Conservation (phyloP, 2,888 invertebrate species). For the Drosophila fulvimacula region DNA sequence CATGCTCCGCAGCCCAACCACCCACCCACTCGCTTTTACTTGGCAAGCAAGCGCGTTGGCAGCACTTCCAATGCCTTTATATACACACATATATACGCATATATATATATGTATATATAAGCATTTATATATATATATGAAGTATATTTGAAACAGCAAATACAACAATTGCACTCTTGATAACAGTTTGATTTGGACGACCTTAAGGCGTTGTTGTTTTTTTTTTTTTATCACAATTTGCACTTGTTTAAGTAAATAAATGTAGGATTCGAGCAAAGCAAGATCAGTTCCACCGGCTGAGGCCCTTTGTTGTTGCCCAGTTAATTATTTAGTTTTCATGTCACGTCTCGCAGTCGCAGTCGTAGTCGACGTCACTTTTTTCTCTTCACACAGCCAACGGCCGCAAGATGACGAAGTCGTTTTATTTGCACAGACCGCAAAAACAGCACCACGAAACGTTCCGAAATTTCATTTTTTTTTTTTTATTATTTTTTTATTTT, state of each 20-base stretch:
- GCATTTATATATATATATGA: not conserved
- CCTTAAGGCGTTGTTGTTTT: slow-evolving; percentile 14
- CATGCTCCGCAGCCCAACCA: not conserved
- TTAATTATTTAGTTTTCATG: slow-evolving; percentile 64
- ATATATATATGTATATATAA: not conserved
- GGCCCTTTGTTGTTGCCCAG: slow-evolving; percentile 37
- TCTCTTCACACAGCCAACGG: slow-evolving; percentile 41
- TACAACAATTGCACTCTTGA: slow-evolving; percentile 29
- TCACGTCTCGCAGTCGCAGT: slow-evolving; percentile 74
- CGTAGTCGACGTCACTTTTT: slow-evolving; percentile 48
- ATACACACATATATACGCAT: not conserved
- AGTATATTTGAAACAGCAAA: slow-evolving; percentile 18
- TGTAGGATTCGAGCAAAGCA: slow-evolving; percentile 6
- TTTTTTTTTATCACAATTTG: slow-evolving; percentile 40
- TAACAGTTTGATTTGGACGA: slow-evolving; percentile 23
- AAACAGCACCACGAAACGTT: slow-evolving; percentile 23
- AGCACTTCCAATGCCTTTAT: slow-evolving; percentile 33
- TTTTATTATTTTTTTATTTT: slow-evolving; percentile 17
- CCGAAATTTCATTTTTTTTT: slow-evolving; percentile 19
- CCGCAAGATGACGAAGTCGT: slow-evolving; percentile 80
- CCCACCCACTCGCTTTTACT: slow-evolving; percentile 30
- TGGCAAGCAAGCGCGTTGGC: slow-evolving; percentile 52
- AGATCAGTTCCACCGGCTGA: slow-evolving; percentile 58
- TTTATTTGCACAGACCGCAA: slow-evolving; percentile 66
- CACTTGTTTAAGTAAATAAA: slow-evolving; percentile 38